A percentile compares a stretch with the other conserved stretches of the same genome.
phyloP scores from a whole-genome alignment of 2,888 invertebrate genomes.

The Tryphoninae sp. region DNA sequence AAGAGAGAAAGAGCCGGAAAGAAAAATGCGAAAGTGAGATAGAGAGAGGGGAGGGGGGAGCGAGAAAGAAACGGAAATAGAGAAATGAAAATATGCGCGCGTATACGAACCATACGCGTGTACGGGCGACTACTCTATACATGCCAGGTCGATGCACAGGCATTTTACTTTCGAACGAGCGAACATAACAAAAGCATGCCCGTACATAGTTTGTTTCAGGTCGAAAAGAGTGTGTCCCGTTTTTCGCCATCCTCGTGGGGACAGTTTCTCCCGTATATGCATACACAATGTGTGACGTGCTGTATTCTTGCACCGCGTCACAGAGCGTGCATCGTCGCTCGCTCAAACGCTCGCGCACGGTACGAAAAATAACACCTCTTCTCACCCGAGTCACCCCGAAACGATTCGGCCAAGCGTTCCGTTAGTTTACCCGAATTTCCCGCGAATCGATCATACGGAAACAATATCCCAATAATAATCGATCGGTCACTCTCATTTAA shows the following conservation, averaged over 20 bases:
- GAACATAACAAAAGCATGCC: slow-evolving; percentile 53
- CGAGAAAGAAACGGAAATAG: slow-evolving; percentile 7
- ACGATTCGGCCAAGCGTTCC: too few relatives aligned
- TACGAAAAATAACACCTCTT: too few relatives aligned
- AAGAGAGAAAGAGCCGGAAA: slow-evolving; percentile 61
- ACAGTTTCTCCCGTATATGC: neutral
- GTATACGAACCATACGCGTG: neutral
- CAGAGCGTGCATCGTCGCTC: too few relatives aligned
- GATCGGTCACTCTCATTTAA: too few relatives aligned
- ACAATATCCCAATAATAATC: too few relatives aligned
- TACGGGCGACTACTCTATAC: slow-evolving; percentile 17
- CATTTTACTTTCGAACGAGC: slow-evolving; percentile 54
- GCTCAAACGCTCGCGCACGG: too few relatives aligned
- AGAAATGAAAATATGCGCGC: slow-evolving; percentile 16
- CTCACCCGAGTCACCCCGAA: too few relatives aligned
- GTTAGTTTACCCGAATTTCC: too few relatives aligned
- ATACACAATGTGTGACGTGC: neutral
- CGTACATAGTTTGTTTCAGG: slow-evolving; percentile 16
- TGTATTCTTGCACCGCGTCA: too few relatives aligned
- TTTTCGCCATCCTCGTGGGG: neutral
- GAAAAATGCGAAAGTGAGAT: slow-evolving; percentile 47
- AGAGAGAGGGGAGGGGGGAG: slow-evolving; percentile 16
- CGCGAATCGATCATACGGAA: too few relatives aligned
- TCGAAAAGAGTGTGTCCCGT: neutral
- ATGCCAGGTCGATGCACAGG: slow-evolving; percentile 56